Evolutionary conservation across 2,888 invertebrate species (phyloP), one percentile per base, ranked within the genome.

Genomic region (Carcina quercana): DNA sequence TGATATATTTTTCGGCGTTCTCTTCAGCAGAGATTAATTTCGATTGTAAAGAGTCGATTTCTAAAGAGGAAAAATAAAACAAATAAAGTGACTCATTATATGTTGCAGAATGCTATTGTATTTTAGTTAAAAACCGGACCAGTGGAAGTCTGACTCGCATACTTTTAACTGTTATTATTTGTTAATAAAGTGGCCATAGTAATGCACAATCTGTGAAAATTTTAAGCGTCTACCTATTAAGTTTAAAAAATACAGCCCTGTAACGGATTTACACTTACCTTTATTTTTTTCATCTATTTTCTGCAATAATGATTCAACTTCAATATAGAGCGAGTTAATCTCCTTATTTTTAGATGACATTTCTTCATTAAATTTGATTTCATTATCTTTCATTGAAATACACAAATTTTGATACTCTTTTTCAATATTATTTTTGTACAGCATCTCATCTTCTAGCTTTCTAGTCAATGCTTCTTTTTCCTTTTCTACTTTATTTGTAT

Each of bases 361-460:
- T 40, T 66, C 59, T 2, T 38, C 36, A 40, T 48, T 60, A 1
- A 59, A 30, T 14, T 53, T 45, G 5, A 33, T 25, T 13, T 43
- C 52, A 2, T 54, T 30, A 13, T 43, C 43, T 31, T 57, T 53
- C 14, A 61, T 25, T 15, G 41, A 34, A 10, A 26, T 29, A 43
- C 50, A 59, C 33, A 56, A 56, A 32, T 47, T 53, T 35, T 56
- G 45, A 47, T 58, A 63, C 31, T 62, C 59, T 15, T 53, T 51
- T 49, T 65, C 58, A 25, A 56, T 42, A 32, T 53, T 50, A 20
- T 43, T 52, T 40, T 48, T 63, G 24, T 42, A 46, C 13, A 37
- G 19, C 10, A 44, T 41, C 31, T 57, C 52, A 35, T 58, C 50
- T 20, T 42, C 32, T 4, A 69, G 36, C 32, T 58, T 56, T 11